phyloP scores from a whole-genome alignment of 2,888 invertebrate species.

The Scaeva pyrastri region DNA sequence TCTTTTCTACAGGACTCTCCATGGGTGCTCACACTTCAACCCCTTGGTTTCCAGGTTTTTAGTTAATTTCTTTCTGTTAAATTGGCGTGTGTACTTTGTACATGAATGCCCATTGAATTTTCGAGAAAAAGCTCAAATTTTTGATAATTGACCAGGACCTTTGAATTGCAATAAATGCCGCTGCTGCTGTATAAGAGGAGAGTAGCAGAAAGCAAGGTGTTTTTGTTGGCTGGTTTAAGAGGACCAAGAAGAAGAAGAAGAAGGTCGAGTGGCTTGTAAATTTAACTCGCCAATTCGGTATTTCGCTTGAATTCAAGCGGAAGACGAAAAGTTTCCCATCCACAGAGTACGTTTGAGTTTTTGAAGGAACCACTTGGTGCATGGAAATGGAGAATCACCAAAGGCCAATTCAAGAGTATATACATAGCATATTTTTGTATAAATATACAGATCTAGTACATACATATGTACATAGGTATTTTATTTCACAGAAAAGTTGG shows the following conservation, averaged over 20 bases:
- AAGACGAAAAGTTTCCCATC: conserved; percentile 43
- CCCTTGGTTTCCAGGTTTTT: background rate
- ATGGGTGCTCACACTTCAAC: conserved; percentile 16
- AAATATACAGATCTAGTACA: background rate
- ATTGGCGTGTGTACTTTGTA: conserved; percentile 39
- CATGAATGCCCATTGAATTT: conserved; percentile 48
- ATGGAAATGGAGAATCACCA: background rate
- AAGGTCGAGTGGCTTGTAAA: conserved; percentile 50
- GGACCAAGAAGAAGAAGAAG: background rate
- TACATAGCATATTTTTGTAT: background rate
- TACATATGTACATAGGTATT: background rate
- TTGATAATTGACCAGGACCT: conserved; percentile 60
- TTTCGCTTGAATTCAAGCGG: conserved; percentile 11
- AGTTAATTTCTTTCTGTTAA: conserved; percentile 37
- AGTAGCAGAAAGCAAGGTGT: background rate
- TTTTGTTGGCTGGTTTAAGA: background rate
- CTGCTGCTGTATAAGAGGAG: background rate
- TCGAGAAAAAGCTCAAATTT: conserved; percentile 11
- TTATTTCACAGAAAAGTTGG: conserved; percentile 30
- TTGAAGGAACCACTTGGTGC: conserved; percentile 42
- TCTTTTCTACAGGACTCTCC: conserved; percentile 1
- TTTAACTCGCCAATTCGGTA: conserved; percentile 58
- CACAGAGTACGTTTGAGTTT: conserved; percentile 12
- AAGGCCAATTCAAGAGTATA: background rate
- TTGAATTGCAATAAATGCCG: conserved; percentile 42